Conservation (phyloP, 1,140 invertebrate species). For the Bombus terrestris region DNA sequence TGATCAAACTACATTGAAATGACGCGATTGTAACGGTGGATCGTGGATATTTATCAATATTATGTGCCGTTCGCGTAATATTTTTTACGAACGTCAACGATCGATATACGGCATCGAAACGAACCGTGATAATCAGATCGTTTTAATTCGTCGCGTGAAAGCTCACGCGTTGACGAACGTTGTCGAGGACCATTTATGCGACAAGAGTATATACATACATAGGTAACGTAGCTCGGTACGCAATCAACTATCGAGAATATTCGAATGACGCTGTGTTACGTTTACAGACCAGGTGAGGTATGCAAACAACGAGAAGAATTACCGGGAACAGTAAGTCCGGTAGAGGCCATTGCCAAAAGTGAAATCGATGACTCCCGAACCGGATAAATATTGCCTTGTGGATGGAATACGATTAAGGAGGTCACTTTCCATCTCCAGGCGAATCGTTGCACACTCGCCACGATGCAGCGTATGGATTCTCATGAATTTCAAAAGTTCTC, state of each 20-base stretch:
- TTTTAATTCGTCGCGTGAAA: neutral
- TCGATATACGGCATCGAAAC: neutral
- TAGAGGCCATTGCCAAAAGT: slow-evolving; percentile 83
- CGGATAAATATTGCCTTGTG: slow-evolving; percentile 62
- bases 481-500: slow-evolving; percentile 18
- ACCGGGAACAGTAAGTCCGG: slow-evolving; percentile 59
- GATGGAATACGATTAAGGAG: slow-evolving; percentile 62
- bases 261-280: slow-evolving; percentile 13
- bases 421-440: slow-evolving; percentile 66
- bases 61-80: neutral
- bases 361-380: slow-evolving; percentile 74
- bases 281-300: slow-evolving; percentile 37
- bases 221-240: neutral
- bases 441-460: slow-evolving; percentile 45
- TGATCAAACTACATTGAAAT: neutral
- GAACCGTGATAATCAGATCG: neutral
- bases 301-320: slow-evolving; percentile 58
- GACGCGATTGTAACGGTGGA: neutral
- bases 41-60: neutral
- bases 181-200: neutral
- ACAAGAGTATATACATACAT: neutral
- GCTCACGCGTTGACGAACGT: neutral
- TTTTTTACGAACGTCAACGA: neutral
- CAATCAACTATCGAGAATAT: neutral
- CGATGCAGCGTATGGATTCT: neutral